Evolutionary conservation across 2,113 vertebrate species (phyloP).

Genomic region (Pelmatolapia mariae): DNA sequence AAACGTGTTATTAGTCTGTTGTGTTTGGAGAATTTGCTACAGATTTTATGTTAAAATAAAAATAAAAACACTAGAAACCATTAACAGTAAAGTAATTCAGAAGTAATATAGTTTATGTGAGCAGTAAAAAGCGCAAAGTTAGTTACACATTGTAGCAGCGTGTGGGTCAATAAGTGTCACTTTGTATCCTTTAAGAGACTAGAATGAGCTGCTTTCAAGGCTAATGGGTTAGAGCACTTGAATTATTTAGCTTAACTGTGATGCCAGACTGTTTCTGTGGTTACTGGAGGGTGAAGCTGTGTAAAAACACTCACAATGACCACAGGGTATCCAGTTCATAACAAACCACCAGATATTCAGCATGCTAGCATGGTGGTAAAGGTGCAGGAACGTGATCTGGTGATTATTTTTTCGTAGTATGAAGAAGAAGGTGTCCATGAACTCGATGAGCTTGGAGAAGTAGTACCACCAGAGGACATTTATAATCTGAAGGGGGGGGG

Average conservation of each 20-base stretch:
- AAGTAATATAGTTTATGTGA: neutral
- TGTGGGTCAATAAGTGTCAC: neutral
- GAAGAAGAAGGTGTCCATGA: constrained; percentile 99
- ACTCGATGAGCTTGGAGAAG: constrained; percentile 97
- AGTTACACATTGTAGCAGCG: neutral
- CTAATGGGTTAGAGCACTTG: neutral
- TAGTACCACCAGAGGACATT: constrained; percentile 98
- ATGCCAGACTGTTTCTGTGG: neutral
- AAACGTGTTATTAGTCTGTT: neutral
- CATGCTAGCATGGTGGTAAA: constrained; percentile 94
- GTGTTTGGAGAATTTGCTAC: neutral
- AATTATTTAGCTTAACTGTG: constrained; percentile 35
- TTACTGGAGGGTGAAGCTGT: neutral
- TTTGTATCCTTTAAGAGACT: neutral
- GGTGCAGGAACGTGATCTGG: constrained; percentile 93
- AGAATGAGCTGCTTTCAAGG: neutral
- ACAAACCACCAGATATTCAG: constrained; percentile 99
- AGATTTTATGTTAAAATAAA: neutral
- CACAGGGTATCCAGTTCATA: constrained; percentile 98
- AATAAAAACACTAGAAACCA: neutral
- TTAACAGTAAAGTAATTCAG: neutral
- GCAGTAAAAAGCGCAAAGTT: neutral
- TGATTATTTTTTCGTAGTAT: constrained; percentile 94
- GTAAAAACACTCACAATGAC: constrained; percentile 86
- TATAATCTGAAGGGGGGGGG: constrained; percentile 72